Evolutionary conservation across 2,888 invertebrate species (phyloP).

Genomic region (Ommatoiulus sabulosus): DNA sequence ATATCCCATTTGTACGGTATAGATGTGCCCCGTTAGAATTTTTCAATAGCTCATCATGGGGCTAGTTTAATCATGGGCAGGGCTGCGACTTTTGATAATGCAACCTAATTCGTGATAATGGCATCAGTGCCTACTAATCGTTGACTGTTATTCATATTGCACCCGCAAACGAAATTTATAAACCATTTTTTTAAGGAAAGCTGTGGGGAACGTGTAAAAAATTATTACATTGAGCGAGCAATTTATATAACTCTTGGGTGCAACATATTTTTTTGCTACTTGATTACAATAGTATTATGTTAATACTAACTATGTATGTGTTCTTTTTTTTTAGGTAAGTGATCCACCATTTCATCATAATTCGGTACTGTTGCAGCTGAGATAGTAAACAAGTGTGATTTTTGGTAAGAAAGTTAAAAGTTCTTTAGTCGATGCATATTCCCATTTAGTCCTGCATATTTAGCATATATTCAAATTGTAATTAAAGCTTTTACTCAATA

Average conservation of each 20-base stretch:
- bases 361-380: background rate
- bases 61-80: slow-evolving; percentile 6
- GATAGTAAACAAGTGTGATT: background rate
- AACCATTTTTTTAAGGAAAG: background rate
- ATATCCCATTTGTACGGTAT: background rate
- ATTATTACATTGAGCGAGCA: background rate
- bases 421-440: too few relatives aligned
- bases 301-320: background rate
- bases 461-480: too few relatives aligned
- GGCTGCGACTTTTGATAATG: background rate
- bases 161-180: background rate
- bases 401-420: background rate
- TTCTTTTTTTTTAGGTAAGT: slow-evolving; percentile 22
- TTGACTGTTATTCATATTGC: background rate
- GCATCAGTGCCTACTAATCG: background rate
- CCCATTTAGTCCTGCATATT: too few relatives aligned
- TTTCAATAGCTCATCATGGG: slow-evolving; percentile 26
- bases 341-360: background rate
- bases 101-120: slow-evolving; percentile 11
- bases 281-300: background rate
- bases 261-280: background rate
- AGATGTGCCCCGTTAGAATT: background rate
- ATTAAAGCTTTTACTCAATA: too few relatives aligned
- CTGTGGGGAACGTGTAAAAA: background rate
- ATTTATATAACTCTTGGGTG: background rate